phyloP scores from a whole-genome alignment of 1,140 invertebrate genomes.

The Caerostris extrusa region DNA sequence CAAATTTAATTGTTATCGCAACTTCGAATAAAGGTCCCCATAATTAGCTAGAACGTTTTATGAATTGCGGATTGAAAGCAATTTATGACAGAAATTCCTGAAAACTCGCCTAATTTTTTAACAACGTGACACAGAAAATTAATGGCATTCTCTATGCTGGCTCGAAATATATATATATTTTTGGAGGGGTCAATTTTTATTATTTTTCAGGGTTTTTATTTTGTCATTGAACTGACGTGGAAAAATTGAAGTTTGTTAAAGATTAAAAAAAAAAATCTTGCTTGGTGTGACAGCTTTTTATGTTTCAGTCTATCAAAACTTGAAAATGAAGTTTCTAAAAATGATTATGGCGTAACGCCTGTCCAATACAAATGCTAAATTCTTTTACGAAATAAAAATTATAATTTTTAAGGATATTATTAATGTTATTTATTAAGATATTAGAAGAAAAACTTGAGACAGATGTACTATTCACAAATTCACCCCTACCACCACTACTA shows the following conservation, averaged over 20 bases:
- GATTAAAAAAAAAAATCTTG: neutral
- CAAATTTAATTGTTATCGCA: conserved; percentile 69
- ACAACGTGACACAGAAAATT: neutral
- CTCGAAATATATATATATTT: neutral
- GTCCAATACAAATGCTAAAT: neutral
- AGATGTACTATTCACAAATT: too few species aligned
- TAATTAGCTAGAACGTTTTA: conserved; percentile 56
- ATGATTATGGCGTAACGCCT: conserved; percentile 6
- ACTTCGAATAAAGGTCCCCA: conserved; percentile 37
- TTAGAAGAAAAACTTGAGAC: too few species aligned
- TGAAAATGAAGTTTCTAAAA: neutral
- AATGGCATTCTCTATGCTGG: conserved; percentile 3
- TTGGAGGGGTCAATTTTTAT: neutral
- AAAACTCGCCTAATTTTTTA: neutral
- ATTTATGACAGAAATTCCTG: conserved; percentile 4
- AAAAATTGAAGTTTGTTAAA: conserved; percentile 59
- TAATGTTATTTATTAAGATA: too few species aligned
- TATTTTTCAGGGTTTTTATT: neutral
- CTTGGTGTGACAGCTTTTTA: conserved; percentile 39
- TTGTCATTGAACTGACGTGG: neutral
- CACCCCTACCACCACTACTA: too few species aligned
- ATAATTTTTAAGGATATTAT: too few species aligned
- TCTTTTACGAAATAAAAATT: neutral
- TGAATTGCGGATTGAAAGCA: conserved; percentile 32
- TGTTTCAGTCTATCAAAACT: neutral